A percentile compares a stretch with the other conserved stretches of the same genome.
phyloP scores from a whole-genome alignment of 2,888 invertebrate species.

The Bedellia somnulentella region DNA sequence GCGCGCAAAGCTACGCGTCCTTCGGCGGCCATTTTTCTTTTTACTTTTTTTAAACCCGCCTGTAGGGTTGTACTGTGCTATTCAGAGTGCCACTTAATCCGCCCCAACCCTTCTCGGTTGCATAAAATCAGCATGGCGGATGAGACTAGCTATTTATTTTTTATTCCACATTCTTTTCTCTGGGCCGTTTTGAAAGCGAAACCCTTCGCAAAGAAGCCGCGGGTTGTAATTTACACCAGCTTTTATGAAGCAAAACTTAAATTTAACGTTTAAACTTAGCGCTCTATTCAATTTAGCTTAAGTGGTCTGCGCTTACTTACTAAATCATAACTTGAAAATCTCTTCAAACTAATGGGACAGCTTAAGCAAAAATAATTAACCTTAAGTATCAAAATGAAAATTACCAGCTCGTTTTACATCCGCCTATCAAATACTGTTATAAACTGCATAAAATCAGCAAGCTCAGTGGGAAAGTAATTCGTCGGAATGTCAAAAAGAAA shows the following conservation, averaged over 20 bases:
- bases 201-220: slow-evolving; percentile 31
- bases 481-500: too few species aligned
- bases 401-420: too few species aligned
- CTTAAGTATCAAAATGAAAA: too few species aligned
- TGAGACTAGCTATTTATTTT: slow-evolving; percentile 28
- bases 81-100: slow-evolving; percentile 45
- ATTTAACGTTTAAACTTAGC: slow-evolving; percentile 5
- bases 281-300: slow-evolving; percentile 1
- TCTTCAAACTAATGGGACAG: too few species aligned
- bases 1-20: too few species aligned
- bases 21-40: slow-evolving; percentile 30
- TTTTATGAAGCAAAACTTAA: slow-evolving; percentile 22
- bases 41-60: slow-evolving; percentile 25
- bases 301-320: too few species aligned
- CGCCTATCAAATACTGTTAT: too few species aligned
- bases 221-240: slow-evolving; percentile 47
- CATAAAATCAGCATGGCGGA: slow-evolving; percentile 51
- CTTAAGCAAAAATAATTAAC: too few species aligned
- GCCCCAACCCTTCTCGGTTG: slow-evolving; percentile 38
- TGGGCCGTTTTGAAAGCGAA: slow-evolving; percentile 42
- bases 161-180: slow-evolving; percentile 29
- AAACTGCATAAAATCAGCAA: too few species aligned
- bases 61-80: slow-evolving; percentile 30
- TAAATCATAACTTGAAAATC: too few species aligned
- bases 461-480: too few species aligned